These are phyloP conservation scores for Erpetoichthys calabaricus DNA, from an alignment of 2,797 vertebrate species.

Conservation along the genomic window DNA sequence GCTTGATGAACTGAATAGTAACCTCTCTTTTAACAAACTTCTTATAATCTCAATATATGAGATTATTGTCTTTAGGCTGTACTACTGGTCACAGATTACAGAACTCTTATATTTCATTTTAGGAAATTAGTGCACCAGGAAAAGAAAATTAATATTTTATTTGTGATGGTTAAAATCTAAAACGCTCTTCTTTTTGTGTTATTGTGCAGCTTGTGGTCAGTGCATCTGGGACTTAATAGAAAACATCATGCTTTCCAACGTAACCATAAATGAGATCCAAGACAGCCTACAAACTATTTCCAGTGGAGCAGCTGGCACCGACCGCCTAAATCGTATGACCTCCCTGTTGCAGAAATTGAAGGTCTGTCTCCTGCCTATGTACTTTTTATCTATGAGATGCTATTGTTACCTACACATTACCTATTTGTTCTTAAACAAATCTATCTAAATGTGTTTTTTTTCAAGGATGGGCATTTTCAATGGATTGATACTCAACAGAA, in stretches of 20 bases:
- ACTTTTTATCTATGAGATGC: not conserved
- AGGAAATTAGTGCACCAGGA: too few relatives aligned
- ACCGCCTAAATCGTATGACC: conserved; percentile 73
- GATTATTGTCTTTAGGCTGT: too few relatives aligned
- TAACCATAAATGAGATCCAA: conserved; percentile 69
- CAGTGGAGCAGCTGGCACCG: conserved; percentile 75
- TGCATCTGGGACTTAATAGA: conserved; percentile 87
- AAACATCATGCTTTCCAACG: conserved; percentile 63
- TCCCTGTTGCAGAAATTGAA: conserved; percentile 60
- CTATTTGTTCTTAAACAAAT: too few relatives aligned
- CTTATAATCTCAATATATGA: too few relatives aligned
- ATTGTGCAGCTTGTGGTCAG: conserved; percentile 70
- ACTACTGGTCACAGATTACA: too few relatives aligned
- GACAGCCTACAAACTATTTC: conserved; percentile 73
- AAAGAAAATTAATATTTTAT: not conserved
- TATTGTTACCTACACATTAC: too few relatives aligned
- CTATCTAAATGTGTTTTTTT: too few relatives aligned
- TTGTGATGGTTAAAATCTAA: not conserved
- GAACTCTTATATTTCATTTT: too few relatives aligned
- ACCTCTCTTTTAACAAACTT: too few relatives aligned
- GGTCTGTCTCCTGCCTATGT: conserved; percentile 25
- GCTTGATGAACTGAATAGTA: too few relatives aligned
- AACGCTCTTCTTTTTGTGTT: conserved; percentile 10
- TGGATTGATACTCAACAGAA: too few relatives aligned
- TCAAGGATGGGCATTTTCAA: too few relatives aligned